These are phyloP conservation scores for Herpetotheres cachinnans DNA, from an alignment of 2,113 vertebrate genomes.

Conservation along the genomic window DNA sequence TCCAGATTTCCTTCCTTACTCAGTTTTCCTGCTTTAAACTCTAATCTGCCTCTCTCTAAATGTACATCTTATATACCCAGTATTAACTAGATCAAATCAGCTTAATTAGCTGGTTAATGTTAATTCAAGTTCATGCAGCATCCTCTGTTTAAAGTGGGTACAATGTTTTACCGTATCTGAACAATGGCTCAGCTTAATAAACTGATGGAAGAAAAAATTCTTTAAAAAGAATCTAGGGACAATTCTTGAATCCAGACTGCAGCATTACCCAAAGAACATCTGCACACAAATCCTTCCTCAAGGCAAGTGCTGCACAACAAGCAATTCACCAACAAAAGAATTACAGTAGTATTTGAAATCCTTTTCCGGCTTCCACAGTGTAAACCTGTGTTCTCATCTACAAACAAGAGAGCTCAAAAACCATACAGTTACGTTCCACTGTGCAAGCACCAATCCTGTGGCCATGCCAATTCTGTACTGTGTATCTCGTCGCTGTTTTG, in stretches of 20 bases:
- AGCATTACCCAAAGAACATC: conserved; percentile 1
- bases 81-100: conserved; percentile 1
- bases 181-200: neutral
- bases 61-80: neutral
- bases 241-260: neutral
- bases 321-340: conserved; percentile 16
- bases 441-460: neutral
- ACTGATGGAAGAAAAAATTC: neutral
- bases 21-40: neutral
- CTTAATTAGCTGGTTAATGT: conserved; percentile 5
- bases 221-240: neutral
- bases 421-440: neutral
- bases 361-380: neutral
- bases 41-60: neutral
- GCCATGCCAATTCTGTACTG: neutral
- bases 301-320: conserved; percentile 15
- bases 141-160: neutral
- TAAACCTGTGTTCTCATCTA: neutral
- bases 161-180: neutral
- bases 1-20: neutral
- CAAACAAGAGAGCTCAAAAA: neutral
- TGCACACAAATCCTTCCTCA: conserved; percentile 4
- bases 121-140: neutral
- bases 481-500: neutral
- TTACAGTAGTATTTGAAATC: neutral